Base-by-base conservation (phyloP, 2,797 vertebrate species). In the Phoebastria nigripes region DNA sequence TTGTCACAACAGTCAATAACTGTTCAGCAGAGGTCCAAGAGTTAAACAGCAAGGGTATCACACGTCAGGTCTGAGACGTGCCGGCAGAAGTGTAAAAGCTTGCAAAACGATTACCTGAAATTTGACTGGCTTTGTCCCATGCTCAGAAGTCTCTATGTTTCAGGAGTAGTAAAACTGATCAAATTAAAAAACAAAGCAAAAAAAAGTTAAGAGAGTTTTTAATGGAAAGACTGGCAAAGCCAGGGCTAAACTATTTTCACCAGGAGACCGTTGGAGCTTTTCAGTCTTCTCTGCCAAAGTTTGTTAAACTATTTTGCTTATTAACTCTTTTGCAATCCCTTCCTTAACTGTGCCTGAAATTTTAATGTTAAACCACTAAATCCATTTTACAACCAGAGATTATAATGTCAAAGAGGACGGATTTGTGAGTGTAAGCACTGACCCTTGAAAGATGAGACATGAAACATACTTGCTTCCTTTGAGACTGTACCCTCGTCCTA, bases 341-440 rank as follows among this genome's bases (percentile, higher is more conserved):
- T 94, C 71, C 78, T 97, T 97, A 93, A 93, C 51, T 89, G 46
- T 24, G 93, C 74, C 85, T 96, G 94, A 94, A 97, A 97, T 96
- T 93, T 97, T 91, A 92, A 95, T 47, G 96, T 63, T 89, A 96
- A 97, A 92, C n/a, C 58, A 90, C 94, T 94, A 95, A 96, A 96
- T 97, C 87, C 93, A 66, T 78, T 97, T 95, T 88, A 96, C 96
- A 91, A 62, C 93, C 77, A 78, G 78, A 95, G 76, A 94, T 96
- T 96, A 95, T 89, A 95, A 86, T 67, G 89, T 96, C 95, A 97
- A 63, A 71, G 86, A 93, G 82, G 82, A 91, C 0, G 31, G 82
- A 96, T 97, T 96, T 97, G 89, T 94, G 94, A 95, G 82, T 96
- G 93, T 96, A 96, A 84, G 52, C 67, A 24, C 46, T 79, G 95